Evolutionary conservation across 2,113 vertebrate species (phyloP), one percentile per base, ranked within the genome.

Genomic region (Pelobates fuscus): DNA sequence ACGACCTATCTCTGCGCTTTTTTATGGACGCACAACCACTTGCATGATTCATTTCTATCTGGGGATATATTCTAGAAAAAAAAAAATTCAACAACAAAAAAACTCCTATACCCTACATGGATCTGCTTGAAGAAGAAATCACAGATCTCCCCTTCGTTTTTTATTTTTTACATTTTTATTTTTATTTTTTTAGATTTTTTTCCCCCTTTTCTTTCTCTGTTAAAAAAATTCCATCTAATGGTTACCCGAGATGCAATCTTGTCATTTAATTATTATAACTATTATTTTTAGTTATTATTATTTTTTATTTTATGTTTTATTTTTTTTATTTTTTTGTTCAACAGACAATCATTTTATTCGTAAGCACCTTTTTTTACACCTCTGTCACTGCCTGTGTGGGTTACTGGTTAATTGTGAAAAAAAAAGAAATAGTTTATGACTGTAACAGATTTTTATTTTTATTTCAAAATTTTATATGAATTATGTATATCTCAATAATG

Each of bases 391-490:
- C 96, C 96, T 98, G 91, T 95, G 95, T 98, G 97, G 96, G 94
- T 68, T 97, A 94, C 93, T 96, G 95, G 93, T 98, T 94, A 94
- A 94, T 37, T 97, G 95, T 95, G 94, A 92, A 95, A 94, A 92
- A 92, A 92, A 21, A 91, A 92, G 91, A 29, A 91, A 95, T 96
- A 94, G 95, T 98, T 98, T 97, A 96, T 96, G 95, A 96, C 95
- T 99, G 97, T 99, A 97, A 98, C 94, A 98, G 95, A 98, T 97
- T 98, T 98, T 99, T 99, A 97, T 98, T 98, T 98, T 98, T 98
- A 97, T 98, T 98, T 98, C 93, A 93, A 96, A 94, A 95, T 98
- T 99, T 99, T 98, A 99, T 98, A 99, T 98, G 96, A 98, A 99
- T 98, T 98, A 97, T 99, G 96, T 98, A 97, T 98, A 98, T 98